Evolutionary conservation across 2,888 invertebrate genomes (phyloP).

Genomic region (Germaria angustata): DNA sequence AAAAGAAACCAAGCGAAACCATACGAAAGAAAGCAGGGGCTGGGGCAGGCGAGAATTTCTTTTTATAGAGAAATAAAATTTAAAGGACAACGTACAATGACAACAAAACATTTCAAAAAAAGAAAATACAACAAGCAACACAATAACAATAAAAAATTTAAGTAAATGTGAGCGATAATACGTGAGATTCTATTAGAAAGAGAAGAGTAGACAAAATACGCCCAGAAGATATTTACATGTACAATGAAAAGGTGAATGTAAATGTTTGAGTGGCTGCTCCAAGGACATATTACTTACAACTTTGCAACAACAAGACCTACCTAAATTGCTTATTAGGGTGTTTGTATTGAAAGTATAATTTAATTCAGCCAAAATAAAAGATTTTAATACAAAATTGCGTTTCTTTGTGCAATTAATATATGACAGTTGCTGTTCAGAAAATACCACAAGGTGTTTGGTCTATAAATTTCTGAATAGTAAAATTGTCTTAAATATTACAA

Average conservation of each 20-base stretch:
- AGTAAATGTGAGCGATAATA: not conserved
- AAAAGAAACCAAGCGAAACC: not conserved
- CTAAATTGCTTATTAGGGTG: too few relatives aligned
- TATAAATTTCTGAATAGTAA: too few relatives aligned
- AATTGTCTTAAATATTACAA: too few relatives aligned
- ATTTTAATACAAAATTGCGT: too few relatives aligned
- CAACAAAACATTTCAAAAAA: constrained; percentile 21
- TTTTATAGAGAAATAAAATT: not conserved
- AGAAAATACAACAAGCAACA: not conserved
- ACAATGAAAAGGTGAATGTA: too few relatives aligned
- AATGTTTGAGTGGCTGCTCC: too few relatives aligned
- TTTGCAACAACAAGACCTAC: not conserved
- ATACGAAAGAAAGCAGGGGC: not conserved
- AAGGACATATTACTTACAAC: too few relatives aligned
- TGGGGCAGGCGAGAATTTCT: not conserved
- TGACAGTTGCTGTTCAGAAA: too few relatives aligned
- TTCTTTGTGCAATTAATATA: too few relatives aligned
- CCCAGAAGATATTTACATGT: constrained; percentile 11
- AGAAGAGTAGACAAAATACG: not conserved
- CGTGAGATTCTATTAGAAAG: not conserved
- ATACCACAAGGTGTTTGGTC: too few relatives aligned
- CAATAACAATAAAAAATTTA: not conserved
- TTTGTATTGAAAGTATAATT: too few relatives aligned
- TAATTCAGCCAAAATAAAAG: too few relatives aligned
- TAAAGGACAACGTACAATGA: constrained; percentile 1